Evolutionary conservation across 2,797 vertebrate species (phyloP).

Genomic region (Lutjanus argentimaculatus): DNA sequence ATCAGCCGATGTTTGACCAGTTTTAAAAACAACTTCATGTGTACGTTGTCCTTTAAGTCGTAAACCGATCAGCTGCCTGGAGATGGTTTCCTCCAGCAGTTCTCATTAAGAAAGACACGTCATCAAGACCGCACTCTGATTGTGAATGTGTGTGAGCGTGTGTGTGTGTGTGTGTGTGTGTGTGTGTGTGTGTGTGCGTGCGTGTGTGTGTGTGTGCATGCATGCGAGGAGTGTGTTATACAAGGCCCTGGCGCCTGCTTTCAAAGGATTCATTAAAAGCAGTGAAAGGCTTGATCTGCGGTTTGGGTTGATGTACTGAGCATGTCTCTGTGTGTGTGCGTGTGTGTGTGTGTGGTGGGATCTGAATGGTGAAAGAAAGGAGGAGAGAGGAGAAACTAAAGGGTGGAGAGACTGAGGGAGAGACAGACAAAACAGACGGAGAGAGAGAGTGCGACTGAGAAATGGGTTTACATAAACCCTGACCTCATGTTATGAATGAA

Average conservation of each 20-base stretch:
- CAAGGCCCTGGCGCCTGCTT: conserved; percentile 60
- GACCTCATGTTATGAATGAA: conserved; percentile 78
- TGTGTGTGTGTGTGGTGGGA: conserved; percentile 22
- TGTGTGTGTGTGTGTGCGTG: conserved; percentile 1
- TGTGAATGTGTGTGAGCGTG: conserved; percentile 16
- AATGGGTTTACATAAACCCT: conserved; percentile 76
- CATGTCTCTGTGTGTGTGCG: conserved; percentile 26
- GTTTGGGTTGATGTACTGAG: conserved; percentile 56
- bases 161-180: conserved; percentile 13
- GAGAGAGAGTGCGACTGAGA: conserved; percentile 38
- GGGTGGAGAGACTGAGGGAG: conserved; percentile 23
- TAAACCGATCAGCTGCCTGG: conserved; percentile 64
- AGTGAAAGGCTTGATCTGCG: conserved; percentile 75
- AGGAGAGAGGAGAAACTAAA: conserved; percentile 31
- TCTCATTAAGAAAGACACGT: conserved; percentile 55
- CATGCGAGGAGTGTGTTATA: conserved; percentile 41
- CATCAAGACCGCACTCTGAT: conserved; percentile 25
- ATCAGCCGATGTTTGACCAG: conserved; percentile 10
- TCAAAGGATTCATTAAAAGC: conserved; percentile 76
- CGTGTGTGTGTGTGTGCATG: conserved; percentile 14
- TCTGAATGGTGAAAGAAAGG: conserved; percentile 51
- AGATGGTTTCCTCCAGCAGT: conserved; percentile 50
- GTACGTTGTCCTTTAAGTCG: conserved; percentile 24
- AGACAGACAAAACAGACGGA: conserved; percentile 21
- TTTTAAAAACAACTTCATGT: conserved; percentile 31